These are phyloP conservation scores for Hafferia zeledoni DNA, from an alignment of 2,797 vertebrate species.

Conservation along the genomic window DNA sequence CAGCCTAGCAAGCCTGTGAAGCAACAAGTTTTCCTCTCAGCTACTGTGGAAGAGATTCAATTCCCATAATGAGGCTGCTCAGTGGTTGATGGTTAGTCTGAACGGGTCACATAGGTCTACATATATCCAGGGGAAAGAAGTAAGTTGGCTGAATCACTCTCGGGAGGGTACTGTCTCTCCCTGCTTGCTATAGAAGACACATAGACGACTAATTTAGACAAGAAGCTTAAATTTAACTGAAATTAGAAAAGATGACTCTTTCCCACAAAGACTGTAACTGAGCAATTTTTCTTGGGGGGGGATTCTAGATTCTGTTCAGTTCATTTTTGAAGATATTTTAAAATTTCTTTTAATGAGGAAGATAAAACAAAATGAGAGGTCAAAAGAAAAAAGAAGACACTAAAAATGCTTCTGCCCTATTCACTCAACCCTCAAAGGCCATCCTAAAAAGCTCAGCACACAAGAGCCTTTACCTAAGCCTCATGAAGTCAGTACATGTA, in stretches of 20 bases:
- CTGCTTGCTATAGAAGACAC: background rate
- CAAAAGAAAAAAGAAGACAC: background rate
- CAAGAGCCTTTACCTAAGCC: background rate
- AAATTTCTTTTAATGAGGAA: background rate
- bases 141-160: background rate
- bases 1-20: background rate
- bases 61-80: background rate
- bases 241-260: background rate
- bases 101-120: fast-evolving
- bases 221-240: background rate
- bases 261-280: background rate
- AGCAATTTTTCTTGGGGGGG: background rate
- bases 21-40: fast-evolving
- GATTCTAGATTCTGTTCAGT: background rate
- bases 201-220: background rate
- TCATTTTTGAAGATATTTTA: background rate
- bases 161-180: background rate
- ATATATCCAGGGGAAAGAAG: background rate
- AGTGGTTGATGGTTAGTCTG: background rate
- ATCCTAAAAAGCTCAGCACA: background rate
- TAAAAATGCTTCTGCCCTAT: background rate
- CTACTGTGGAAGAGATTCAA: background rate
- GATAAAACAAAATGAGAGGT: background rate
- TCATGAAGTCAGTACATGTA: background rate
- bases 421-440: background rate